These are phyloP conservation scores for Phasia obesa DNA, from an alignment of 2,888 invertebrate genomes.

Conservation along the genomic window DNA sequence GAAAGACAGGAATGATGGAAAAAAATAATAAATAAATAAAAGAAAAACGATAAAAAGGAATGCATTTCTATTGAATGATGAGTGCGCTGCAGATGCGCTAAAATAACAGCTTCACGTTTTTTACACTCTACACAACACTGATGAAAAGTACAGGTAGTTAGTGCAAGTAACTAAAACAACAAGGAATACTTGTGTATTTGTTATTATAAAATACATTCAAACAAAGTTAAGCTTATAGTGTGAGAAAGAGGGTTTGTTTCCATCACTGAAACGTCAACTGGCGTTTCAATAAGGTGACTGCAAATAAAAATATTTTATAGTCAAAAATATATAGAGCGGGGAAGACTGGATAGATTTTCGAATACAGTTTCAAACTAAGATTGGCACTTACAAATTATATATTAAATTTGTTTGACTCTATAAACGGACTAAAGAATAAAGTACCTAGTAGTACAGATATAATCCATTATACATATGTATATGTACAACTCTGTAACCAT, in stretches of 20 bases:
- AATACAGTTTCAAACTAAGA: background rate
- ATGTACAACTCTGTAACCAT: no score
- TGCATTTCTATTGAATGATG: conserved; percentile 60
- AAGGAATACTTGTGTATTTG: background rate
- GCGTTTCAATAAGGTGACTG: conserved; percentile 59
- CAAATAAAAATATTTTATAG: conserved; percentile 39
- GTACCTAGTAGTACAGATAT: no score
- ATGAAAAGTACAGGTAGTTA: conserved; percentile 53
- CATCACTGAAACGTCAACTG: conserved; percentile 66
- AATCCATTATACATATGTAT: no score
- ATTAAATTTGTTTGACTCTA: background rate
- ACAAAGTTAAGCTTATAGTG: conserved; percentile 29
- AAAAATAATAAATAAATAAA: conserved; percentile 25
- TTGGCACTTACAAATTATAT: background rate
- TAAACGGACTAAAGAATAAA: background rate
- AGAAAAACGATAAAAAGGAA: conserved; percentile 46
- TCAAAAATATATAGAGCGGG: background rate
- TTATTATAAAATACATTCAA: background rate
- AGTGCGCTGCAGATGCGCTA: conserved; percentile 63
- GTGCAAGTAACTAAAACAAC: conserved; percentile 11
- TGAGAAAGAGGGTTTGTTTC: conserved; percentile 56
- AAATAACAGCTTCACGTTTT: conserved; percentile 62
- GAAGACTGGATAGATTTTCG: background rate
- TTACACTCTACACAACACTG: conserved; percentile 38
- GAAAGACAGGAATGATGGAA: conserved; percentile 42